A percentile compares a stretch with the other conserved stretches of the same genome.
phyloP scores from a whole-genome alignment of 2,113 vertebrate species.

The Uropsilus gracilis region DNA sequence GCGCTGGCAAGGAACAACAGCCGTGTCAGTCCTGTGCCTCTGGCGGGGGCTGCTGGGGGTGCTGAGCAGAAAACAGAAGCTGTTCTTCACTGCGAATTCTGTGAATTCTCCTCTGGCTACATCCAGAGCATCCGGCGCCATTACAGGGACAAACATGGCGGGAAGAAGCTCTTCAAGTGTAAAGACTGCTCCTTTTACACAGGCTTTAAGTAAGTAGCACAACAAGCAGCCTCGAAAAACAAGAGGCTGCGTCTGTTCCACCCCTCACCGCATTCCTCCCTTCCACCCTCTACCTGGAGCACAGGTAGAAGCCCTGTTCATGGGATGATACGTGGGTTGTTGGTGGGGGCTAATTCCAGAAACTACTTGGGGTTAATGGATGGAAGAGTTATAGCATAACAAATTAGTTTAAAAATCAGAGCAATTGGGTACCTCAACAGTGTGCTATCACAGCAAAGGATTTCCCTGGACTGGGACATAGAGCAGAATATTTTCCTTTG shows the following conservation, averaged over 20 bases:
- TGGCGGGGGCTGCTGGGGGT: slow-evolving; percentile 80
- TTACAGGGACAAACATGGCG: slow-evolving; percentile 97
- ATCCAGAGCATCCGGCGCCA: slow-evolving; percentile 99
- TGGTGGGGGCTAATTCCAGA: not conserved
- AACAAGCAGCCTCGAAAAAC: not conserved
- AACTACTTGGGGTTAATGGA: not conserved
- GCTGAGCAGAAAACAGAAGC: slow-evolving; percentile 87
- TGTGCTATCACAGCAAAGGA: not conserved
- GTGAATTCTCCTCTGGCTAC: slow-evolving; percentile 98
- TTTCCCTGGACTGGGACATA: not conserved
- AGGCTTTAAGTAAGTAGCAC: slow-evolving; percentile 95
- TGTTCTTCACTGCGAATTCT: slow-evolving; percentile 97
- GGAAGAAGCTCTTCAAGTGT: slow-evolving; percentile 99
- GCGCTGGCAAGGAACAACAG: slow-evolving; percentile 91
- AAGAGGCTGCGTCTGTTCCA: not conserved
- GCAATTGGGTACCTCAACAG: not conserved
- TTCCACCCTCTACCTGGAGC: not conserved
- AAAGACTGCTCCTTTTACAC: slow-evolving; percentile 99
- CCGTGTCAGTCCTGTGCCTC: slow-evolving; percentile 87
- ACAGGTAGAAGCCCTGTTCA: not conserved
- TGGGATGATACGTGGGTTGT: not conserved
- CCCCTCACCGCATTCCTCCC: not conserved
- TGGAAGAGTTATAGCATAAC: not conserved
- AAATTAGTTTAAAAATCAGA: slow-evolving; percentile 17
- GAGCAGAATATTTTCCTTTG: not conserved